Base-by-base conservation (phyloP, 37 sponge, comb jelly and placozoan genomes). In the Lycopodina hypogea region DNA sequence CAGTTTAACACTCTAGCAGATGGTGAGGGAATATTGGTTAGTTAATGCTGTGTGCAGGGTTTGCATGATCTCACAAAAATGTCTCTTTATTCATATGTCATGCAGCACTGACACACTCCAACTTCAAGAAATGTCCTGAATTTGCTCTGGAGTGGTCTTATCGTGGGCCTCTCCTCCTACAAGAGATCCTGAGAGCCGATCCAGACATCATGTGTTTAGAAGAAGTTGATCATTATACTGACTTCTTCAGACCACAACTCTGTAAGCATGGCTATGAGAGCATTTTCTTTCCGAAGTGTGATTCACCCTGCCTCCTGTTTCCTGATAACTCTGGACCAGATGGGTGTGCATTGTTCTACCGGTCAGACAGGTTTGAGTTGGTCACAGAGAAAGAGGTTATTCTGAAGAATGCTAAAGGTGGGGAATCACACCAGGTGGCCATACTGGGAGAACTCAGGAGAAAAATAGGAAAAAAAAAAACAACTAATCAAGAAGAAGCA, bases 261-360 rank as follows among this genome's bases (percentile, higher is more conserved):
- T 7, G 38, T 24, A 32, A 38, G 37, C 69, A 64, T 24, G 92
- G 88, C 14, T 91, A 63, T 56, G 73, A 70, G n/a, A 88, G 92
- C 0, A 1, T 68, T 3, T 87, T 84, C 68, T 15, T 78, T 22
- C 66, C 81, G 22, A 91, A 91, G 32, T 23, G 39, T 12, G 55
- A 78, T 28, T 87, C 89, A 3, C 88, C 92, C 0, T 91, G 92
- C 52, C 56, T 87, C 22, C 12, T 69, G 1, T 65, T 56, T n/a
- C 32, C 37, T 1, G 62, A 65, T 7, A 91, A 91, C 56, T 87
- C 62, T 77, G 92, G 92, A 29, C 88, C 92, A 19, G 89, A 87
- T 76, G 92, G 92, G 19, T 91, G 92, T 79, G 92, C 92, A 22
- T 35, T 91, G 74, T 91, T 91, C 41, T 91, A 78, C 38, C 75